These are phyloP conservation scores for Tetranychus piercei DNA, from an alignment of 2,888 invertebrate species.

Conservation along the genomic window DNA sequence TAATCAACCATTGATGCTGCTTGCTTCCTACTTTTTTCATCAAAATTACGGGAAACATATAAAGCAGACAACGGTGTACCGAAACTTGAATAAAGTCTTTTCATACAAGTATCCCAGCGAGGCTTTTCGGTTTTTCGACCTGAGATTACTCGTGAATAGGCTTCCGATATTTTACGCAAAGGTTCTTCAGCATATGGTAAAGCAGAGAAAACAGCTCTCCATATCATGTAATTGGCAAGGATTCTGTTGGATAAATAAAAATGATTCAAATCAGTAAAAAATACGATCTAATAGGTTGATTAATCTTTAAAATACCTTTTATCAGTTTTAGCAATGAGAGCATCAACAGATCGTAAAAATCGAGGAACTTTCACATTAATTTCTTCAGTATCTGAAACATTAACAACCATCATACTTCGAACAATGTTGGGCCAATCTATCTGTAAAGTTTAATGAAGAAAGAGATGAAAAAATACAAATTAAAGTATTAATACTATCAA, in stretches of 20 bases:
- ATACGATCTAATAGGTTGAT: neutral
- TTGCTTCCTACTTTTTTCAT: slow-evolving; percentile 52
- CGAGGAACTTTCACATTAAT: slow-evolving; percentile 55
- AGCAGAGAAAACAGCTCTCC: slow-evolving; percentile 46
- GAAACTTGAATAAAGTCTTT: neutral
- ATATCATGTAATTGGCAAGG: slow-evolving; percentile 76
- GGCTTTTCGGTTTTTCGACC: slow-evolving; percentile 44
- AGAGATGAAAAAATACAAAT: neutral
- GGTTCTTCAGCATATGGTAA: neutral
- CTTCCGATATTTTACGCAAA: slow-evolving; percentile 1
- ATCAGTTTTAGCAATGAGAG: slow-evolving; percentile 40
- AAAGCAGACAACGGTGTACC: slow-evolving; percentile 39
- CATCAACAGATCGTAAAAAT: slow-evolving; percentile 47
- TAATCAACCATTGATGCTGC: slow-evolving; percentile 71
- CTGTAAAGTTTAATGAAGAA: neutral
- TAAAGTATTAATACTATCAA: too few relatives aligned
- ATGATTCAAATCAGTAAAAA: neutral
- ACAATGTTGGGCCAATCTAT: slow-evolving; percentile 4
- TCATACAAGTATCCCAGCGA: slow-evolving; percentile 73
- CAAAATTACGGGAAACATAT: slow-evolving; percentile 69
- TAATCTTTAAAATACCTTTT: slow-evolving; percentile 34
- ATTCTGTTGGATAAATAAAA: slow-evolving; percentile 12
- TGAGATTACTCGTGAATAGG: slow-evolving; percentile 43
- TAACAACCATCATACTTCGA: neutral
- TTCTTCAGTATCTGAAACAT: slow-evolving; percentile 44